These are phyloP conservation scores for Distichodus sexfasciatus DNA, from an alignment of 2,797 vertebrate genomes.

Conservation along the genomic window DNA sequence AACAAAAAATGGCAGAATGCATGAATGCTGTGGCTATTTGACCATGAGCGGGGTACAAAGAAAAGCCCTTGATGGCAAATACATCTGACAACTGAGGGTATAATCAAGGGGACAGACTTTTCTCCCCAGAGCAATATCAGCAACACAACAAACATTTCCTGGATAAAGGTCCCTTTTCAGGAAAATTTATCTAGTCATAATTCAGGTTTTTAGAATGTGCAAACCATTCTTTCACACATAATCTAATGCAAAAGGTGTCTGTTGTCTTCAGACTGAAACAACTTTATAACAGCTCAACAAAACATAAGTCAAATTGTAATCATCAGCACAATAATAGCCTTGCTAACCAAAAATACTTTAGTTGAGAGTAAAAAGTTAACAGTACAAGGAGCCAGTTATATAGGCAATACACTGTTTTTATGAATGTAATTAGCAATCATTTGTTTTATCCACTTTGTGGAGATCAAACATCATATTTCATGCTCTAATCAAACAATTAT, in stretches of 20 bases:
- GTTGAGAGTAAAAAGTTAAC: too few species aligned
- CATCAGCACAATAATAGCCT: too few species aligned
- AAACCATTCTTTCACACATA: background rate
- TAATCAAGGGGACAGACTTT: background rate
- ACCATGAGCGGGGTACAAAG: background rate
- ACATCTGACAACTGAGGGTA: background rate
- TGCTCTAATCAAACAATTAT: conserved; percentile 38
- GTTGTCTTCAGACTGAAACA: too few species aligned
- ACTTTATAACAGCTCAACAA: too few species aligned
- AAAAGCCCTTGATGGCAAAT: background rate
- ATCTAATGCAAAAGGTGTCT: background rate
- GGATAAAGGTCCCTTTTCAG: background rate
- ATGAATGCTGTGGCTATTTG: background rate
- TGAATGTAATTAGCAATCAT: conserved; percentile 17
- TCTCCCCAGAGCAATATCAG: background rate
- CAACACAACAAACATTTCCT: background rate
- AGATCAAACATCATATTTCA: conserved; percentile 12
- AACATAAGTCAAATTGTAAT: too few species aligned
- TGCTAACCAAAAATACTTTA: too few species aligned
- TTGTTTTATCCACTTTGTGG: conserved; percentile 23
- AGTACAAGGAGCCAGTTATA: conserved; percentile 11
- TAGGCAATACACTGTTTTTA: background rate
- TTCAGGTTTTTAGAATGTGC: background rate
- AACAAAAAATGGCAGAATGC: background rate
- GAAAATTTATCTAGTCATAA: background rate